These are phyloP conservation scores for Rhagonycha fulva DNA, from an alignment of 2,888 invertebrate species.

Conservation along the genomic window DNA sequence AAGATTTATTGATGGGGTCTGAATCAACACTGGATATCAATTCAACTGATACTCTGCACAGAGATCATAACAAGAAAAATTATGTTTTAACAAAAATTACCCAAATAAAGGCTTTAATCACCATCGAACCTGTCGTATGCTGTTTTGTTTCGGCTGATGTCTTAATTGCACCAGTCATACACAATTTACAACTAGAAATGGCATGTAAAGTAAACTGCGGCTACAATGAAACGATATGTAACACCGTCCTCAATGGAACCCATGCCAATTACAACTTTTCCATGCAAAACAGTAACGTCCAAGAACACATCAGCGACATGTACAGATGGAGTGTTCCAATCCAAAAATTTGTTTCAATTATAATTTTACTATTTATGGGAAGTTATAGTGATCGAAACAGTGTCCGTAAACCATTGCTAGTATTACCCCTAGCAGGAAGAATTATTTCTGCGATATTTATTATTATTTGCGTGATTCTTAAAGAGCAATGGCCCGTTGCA, in stretches of 20 bases:
- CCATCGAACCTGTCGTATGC: conserved; percentile 51
- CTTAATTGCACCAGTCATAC: conserved; percentile 53
- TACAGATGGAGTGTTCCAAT: conserved; percentile 49
- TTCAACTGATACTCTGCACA: background rate
- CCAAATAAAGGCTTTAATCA: conserved; percentile 41
- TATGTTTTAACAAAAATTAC: background rate
- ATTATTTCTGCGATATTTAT: conserved; percentile 56
- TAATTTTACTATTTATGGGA: conserved; percentile 50
- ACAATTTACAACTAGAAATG: conserved; percentile 61
- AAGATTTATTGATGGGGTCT: background rate
- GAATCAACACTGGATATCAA: background rate
- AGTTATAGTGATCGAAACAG: conserved; percentile 52
- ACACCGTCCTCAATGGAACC: conserved; percentile 47
- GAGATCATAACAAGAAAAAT: background rate
- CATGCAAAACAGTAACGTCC: conserved; percentile 53
- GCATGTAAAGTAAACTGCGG: conserved; percentile 60
- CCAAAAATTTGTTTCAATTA: conserved; percentile 48
- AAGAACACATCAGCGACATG: conserved; percentile 56
- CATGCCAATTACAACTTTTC: conserved; percentile 42
- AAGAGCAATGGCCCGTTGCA: conserved; percentile 59
- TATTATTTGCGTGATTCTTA: conserved; percentile 59
- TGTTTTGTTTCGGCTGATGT: conserved; percentile 45
- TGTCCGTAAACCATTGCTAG: conserved; percentile 50
- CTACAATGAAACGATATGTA: conserved; percentile 58
- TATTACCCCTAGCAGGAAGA: conserved; percentile 51